Conservation (phyloP, 1,140 invertebrate species). For the Bombyx mandarina region DNA sequence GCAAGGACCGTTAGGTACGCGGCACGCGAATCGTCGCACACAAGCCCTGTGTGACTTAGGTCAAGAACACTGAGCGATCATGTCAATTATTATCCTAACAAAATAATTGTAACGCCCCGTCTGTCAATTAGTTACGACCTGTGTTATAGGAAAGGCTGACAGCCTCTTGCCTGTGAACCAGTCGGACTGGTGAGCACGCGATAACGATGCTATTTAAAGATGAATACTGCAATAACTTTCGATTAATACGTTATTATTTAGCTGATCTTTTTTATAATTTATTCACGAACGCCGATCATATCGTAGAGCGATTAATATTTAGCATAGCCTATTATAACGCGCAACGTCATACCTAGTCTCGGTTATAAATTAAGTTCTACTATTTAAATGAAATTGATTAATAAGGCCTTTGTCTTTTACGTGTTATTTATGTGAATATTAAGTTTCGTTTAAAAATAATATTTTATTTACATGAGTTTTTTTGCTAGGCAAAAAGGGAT, state of each 20-base stretch:
- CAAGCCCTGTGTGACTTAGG: constrained; percentile 15
- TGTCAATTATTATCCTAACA: constrained; percentile 34
- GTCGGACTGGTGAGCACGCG: constrained; percentile 31
- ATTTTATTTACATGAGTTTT: too few species aligned
- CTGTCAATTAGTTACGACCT: constrained; percentile 36
- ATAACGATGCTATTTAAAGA: constrained; percentile 29
- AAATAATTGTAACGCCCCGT: constrained; percentile 46
- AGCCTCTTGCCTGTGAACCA: constrained; percentile 35
- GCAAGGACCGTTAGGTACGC: constrained; percentile 37
- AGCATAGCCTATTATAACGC: too few species aligned
- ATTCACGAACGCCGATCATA: too few species aligned
- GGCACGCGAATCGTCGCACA: constrained; percentile 36
- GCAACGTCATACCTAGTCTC: too few species aligned
- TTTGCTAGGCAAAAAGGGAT: too few species aligned
- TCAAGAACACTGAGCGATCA: constrained; percentile 17
- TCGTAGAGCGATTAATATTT: too few species aligned
- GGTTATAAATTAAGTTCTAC: too few species aligned
- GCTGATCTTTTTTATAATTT: too few species aligned
- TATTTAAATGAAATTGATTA: too few species aligned
- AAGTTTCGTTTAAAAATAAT: too few species aligned
- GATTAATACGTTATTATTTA: neutral
- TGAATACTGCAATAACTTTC: constrained; percentile 25
- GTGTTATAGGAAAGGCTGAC: constrained; percentile 9
- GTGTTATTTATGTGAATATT: too few species aligned
- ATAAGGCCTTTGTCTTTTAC: too few species aligned